These are phyloP conservation scores for Drosophila falleni DNA, from an alignment of 2,888 invertebrate species.

Conservation along the genomic window DNA sequence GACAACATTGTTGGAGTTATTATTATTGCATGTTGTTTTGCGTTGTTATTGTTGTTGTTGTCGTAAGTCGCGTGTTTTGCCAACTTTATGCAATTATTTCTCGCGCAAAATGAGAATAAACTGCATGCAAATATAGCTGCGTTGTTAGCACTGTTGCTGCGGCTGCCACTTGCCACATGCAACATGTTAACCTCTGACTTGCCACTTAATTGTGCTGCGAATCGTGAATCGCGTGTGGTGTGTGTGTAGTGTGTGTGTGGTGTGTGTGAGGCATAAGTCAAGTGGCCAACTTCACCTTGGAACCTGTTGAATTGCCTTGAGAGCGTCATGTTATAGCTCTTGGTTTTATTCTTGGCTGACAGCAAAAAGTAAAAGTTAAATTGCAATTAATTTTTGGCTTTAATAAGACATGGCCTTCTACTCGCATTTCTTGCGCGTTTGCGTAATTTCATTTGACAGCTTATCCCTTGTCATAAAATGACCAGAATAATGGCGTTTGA, in stretches of 20 bases:
- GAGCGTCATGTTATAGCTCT: neutral
- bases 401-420: conserved; percentile 48
- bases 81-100: conserved; percentile 66
- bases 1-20: conserved; percentile 52
- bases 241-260: neutral
- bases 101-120: conserved; percentile 55
- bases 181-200: conserved; percentile 64
- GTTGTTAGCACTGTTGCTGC: conserved; percentile 7
- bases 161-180: conserved; percentile 53
- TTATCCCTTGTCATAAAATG: conserved; percentile 53
- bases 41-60: neutral
- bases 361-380: conserved; percentile 38
- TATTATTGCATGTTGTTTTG: conserved; percentile 15
- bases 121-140: conserved; percentile 50
- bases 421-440: conserved; percentile 29
- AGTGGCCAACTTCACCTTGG: conserved; percentile 69
- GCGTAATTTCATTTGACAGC: conserved; percentile 56
- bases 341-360: neutral
- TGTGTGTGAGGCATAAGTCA: conserved; percentile 28
- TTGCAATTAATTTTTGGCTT: conserved; percentile 65
- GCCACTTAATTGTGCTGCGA: conserved; percentile 46
- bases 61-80: conserved; percentile 27
- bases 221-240: conserved; percentile 4
- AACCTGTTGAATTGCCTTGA: conserved; percentile 70
- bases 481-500: conserved; percentile 56